Evolutionary conservation across 2,888 invertebrate genomes (phyloP), one percentile per base, ranked within the genome.

Genomic region (Hypercompe scribonia): DNA sequence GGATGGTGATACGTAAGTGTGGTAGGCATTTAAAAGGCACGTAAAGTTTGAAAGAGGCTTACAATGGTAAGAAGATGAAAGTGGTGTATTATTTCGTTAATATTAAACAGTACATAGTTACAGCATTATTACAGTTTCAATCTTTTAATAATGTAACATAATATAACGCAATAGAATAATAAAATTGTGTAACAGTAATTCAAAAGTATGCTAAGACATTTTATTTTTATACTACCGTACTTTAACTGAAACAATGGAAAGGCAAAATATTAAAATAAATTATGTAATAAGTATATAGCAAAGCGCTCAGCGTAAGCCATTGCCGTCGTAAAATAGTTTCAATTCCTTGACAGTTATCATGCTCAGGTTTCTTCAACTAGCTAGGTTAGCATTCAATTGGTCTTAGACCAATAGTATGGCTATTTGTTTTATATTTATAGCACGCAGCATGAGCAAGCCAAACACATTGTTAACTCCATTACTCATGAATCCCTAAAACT

Each of bases 11-110:
- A 63, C 36, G 31, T 46, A 70, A 70, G 46, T 64, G 33, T 50
- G 31, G 46, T 66, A 61, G 58, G 2, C 39, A 65, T 70, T 70
- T 65, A 63, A 28, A 34, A 68, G 68, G 54, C 54, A 54, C 34
- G 69, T 61, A 69, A 68, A 28, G 39, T 21, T 31, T 61, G 61
- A 24, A 69, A 68, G 36, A 54, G 31, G 24, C 18, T 42, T 61
- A 42, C 24, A 69, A 63, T 33, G 24, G 21, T 21, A 69, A 42
- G 39, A 36, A 63, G 4, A 69, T 42, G 21, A 46, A 69, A n/a
- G 33, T 46, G 10, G 24, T n/a, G 24, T n/a, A 63, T 64, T 42
- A 70, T 33, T 15, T 42, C 24, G 39, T 31, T 42, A 39, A 42
- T 13, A 58, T 69, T 61, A 28, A 46, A 13, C 21, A 63, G 13